Percentiles rank a stretch among this genome's conserved stretches.
phyloP scores from a whole-genome alignment of 2,888 invertebrate species.

The Cordilura impudica region DNA sequence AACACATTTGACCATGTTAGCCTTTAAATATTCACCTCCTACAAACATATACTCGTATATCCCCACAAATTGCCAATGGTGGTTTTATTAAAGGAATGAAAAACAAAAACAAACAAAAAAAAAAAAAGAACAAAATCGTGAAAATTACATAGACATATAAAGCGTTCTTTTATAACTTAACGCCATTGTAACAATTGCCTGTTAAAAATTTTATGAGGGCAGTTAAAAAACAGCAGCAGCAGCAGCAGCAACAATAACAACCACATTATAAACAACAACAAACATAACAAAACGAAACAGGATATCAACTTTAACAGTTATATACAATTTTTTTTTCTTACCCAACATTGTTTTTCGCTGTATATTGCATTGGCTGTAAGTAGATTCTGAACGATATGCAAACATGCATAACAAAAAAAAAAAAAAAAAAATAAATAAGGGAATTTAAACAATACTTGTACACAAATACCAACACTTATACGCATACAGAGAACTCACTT shows the following conservation, averaged over 20 bases:
- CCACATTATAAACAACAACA: constrained; percentile 8
- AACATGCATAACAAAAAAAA: constrained; percentile 31
- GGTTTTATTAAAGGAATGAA: no score
- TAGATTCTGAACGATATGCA: constrained; percentile 33
- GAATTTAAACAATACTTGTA: no score
- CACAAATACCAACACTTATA: not conserved
- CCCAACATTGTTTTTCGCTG: constrained; percentile 17
- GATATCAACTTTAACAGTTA: constrained; percentile 46
- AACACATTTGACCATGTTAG: not conserved
- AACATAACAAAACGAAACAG: constrained; percentile 26
- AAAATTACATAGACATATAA: constrained; percentile 21
- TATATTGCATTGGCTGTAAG: constrained; percentile 5
- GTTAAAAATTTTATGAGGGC: constrained; percentile 56
- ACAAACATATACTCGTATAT: no score
- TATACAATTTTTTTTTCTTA: constrained; percentile 32
- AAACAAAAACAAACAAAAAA: no score
- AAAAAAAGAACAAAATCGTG: no score
- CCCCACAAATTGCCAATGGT: not conserved
- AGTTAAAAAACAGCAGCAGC: constrained; percentile 36
- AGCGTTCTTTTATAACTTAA: constrained; percentile 51
- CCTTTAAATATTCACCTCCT: not conserved
- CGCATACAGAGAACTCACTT: not conserved
- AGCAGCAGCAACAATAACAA: constrained; percentile 15
- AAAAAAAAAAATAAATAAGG: constrained; percentile 11
- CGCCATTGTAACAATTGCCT: constrained; percentile 54